Conservation (phyloP, 2,113 vertebrate genomes). For the Phalacrocorax aristotelis region DNA sequence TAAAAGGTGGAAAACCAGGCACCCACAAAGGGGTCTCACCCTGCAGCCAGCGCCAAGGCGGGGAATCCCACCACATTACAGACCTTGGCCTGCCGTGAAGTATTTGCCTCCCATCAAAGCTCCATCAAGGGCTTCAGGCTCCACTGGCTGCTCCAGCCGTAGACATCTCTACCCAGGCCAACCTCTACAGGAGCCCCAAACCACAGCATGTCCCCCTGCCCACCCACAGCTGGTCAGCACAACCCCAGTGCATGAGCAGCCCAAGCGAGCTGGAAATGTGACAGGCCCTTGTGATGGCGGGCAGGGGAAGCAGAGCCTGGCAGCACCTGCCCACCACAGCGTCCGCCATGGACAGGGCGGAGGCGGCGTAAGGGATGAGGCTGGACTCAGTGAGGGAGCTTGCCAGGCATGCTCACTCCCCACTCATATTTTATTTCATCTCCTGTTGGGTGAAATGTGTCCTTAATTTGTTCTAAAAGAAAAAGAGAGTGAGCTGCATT, state of each 20-base stretch:
- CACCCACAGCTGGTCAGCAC: rapidly evolving
- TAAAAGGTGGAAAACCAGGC: background rate
- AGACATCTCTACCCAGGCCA: background rate
- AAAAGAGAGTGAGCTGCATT: conserved; percentile 38
- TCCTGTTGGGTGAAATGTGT: conserved; percentile 52
- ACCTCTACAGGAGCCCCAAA: rapidly evolving
- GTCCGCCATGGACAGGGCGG: rapidly evolving
- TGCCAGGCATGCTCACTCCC: background rate
- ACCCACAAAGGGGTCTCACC: background rate
- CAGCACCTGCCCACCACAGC: background rate
- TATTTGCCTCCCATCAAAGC: background rate
- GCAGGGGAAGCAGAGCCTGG: background rate
- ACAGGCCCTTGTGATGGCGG: rapidly evolving
- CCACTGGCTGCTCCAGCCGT: background rate
- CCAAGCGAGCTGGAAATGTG: background rate
- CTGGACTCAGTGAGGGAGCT: background rate
- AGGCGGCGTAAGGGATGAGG: background rate
- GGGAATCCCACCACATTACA: background rate
- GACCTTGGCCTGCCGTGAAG: rapidly evolving
- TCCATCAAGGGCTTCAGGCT: background rate
- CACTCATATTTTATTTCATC: conserved; percentile 7
- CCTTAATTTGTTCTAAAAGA: conserved; percentile 60
- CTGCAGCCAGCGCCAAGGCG: background rate
- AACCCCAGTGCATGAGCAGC: background rate
- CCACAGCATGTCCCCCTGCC: rapidly evolving